Percentiles rank a stretch among this genome's conserved stretches.
phyloP scores from a whole-genome alignment of 2,113 vertebrate genomes.

The Podarcis muralis region DNA sequence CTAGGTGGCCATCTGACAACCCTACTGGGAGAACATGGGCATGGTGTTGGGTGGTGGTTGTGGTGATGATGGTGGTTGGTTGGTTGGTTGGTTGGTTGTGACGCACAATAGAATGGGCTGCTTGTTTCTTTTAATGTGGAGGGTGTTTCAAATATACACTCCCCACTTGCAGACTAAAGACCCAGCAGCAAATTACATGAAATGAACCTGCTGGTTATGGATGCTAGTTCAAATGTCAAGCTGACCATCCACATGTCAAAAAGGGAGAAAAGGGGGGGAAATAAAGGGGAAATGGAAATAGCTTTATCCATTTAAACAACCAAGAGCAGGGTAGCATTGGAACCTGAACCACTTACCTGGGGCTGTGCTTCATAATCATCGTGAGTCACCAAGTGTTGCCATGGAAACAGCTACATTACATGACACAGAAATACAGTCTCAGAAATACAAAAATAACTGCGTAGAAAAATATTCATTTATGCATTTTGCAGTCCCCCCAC shows the following conservation, averaged over 20 bases:
- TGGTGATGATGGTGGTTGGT: too few relatives aligned
- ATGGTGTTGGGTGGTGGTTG: background rate
- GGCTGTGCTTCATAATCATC: constrained; percentile 50
- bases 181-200: background rate
- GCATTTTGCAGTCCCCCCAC: background rate
- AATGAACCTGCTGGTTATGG: background rate
- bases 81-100: background rate
- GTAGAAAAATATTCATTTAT: constrained; percentile 23
- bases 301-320: constrained; percentile 45
- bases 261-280: background rate
- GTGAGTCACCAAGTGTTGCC: constrained; percentile 50
- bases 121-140: background rate
- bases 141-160: background rate
- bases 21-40: background rate
- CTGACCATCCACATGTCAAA: background rate
- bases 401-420: constrained; percentile 52
- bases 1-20: background rate
- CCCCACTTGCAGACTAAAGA: background rate
- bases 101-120: too few relatives aligned
- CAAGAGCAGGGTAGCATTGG: constrained; percentile 11
- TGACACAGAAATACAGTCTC: background rate
- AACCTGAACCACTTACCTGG: constrained; percentile 17
- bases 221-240: background rate
- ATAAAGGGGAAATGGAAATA: constrained; percentile 34
- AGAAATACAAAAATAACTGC: background rate